Evolutionary conservation across 2,888 invertebrate species (phyloP).

Genomic region (Oxyteleia sp.): DNA sequence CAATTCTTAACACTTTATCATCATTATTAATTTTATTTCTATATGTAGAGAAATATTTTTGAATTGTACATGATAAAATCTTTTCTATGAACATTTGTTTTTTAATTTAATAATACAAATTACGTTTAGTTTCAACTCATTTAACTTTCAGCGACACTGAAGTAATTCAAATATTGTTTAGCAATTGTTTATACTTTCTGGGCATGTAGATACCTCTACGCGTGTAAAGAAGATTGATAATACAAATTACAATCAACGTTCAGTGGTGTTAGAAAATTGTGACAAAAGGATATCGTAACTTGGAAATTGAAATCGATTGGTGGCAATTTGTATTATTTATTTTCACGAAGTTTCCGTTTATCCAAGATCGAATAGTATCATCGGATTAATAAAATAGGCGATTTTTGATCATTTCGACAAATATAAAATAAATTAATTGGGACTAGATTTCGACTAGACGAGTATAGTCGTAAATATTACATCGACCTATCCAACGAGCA

Average conservation of each 20-base stretch:
- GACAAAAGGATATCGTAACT: constrained; percentile 1
- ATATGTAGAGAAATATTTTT: no score
- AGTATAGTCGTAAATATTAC: constrained; percentile 68
- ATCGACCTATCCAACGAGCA: constrained; percentile 67
- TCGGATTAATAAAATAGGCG: constrained; percentile 71
- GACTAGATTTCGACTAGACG: constrained; percentile 77
- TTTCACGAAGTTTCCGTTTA: constrained; percentile 41
- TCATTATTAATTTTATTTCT: no score
- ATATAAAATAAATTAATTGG: constrained; percentile 75
- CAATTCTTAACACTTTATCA: no score
- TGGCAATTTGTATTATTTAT: constrained; percentile 15
- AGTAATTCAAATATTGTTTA: constrained; percentile 6
- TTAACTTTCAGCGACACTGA: constrained; percentile 1
- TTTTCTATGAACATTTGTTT: no score
- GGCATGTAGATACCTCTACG: constrained; percentile 6
- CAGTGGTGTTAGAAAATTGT: background rate
- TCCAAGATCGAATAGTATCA: constrained; percentile 43
- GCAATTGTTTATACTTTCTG: constrained; percentile 11
- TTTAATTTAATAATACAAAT: no score
- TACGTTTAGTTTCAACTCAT: constrained; percentile 1
- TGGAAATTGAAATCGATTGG: background rate
- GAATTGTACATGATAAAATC: no score
- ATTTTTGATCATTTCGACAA: constrained; percentile 70
- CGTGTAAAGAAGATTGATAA: background rate
- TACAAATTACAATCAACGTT: constrained; percentile 1